These are phyloP conservation scores for Geophilus truncorum DNA, from an alignment of 2,888 invertebrate genomes.

Conservation along the genomic window DNA sequence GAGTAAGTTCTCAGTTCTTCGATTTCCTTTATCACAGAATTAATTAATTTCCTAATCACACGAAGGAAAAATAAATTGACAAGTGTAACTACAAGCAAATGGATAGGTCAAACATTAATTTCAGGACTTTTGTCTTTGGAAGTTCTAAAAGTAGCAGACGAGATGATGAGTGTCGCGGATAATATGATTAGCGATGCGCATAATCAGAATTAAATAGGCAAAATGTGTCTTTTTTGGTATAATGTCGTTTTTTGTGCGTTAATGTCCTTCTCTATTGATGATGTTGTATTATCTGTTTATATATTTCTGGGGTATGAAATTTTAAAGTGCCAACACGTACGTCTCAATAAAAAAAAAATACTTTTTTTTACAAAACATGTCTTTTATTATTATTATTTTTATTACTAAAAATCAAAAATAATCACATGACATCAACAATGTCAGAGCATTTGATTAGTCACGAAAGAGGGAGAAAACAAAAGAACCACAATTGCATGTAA, in stretches of 20 bases:
- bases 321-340: not conserved
- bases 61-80: not conserved
- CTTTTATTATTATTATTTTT: too few species aligned
- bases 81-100: not conserved
- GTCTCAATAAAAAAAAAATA: not conserved
- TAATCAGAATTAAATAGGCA: not conserved
- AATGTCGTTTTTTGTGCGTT: not conserved
- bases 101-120: not conserved
- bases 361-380: not conserved
- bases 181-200: not conserved
- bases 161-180: not conserved
- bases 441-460: not conserved
- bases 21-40: not conserved
- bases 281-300: not conserved
- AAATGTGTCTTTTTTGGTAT: not conserved
- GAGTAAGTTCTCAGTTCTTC: not conserved
- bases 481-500: not conserved
- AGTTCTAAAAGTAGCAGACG: not conserved
- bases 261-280: not conserved
- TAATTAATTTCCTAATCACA: not conserved
- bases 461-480: not conserved
- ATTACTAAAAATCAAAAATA: too few species aligned
- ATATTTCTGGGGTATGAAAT: not conserved
- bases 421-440: not conserved
- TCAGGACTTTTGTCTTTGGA: not conserved